A percentile compares a stretch with the other conserved stretches of the same genome.
phyloP scores from a whole-genome alignment of 2,888 invertebrate genomes.

The Athripsodes cinereus region DNA sequence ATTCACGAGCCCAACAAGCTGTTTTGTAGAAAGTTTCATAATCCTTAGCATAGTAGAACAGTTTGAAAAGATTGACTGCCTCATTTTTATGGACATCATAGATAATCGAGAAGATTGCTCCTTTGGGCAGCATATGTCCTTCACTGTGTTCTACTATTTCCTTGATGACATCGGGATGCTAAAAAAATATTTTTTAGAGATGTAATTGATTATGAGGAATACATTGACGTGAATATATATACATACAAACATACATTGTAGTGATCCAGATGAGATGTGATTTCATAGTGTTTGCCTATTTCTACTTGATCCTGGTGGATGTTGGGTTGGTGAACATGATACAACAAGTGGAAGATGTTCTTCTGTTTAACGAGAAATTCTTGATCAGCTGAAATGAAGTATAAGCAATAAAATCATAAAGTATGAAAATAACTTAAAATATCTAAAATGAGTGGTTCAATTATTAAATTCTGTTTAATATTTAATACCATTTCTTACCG shows the following conservation, averaged over 20 bases:
- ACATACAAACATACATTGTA: conserved; percentile 38
- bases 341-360: conserved; percentile 48
- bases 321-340: conserved; percentile 56
- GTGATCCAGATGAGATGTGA: conserved; percentile 46
- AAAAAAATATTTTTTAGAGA: conserved; percentile 26
- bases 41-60: conserved; percentile 64
- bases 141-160: conserved; percentile 51
- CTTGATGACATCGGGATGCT: conserved; percentile 51
- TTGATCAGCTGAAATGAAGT: conserved; percentile 45
- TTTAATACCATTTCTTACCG: too few species aligned
- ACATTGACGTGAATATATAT: not conserved
- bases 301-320: conserved; percentile 45
- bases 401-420: not conserved
- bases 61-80: conserved; percentile 57
- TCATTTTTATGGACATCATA: conserved; percentile 55
- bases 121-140: conserved; percentile 50
- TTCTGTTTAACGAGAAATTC: conserved; percentile 46
- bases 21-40: conserved; percentile 64
- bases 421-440: not conserved
- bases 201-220: not conserved
- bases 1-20: conserved; percentile 60
- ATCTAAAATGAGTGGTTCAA: not conserved
- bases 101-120: conserved; percentile 53
- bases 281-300: conserved; percentile 46
- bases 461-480: too few species aligned